phyloP scores from a whole-genome alignment of 1,140 invertebrate genomes.

The Trachymyrmex cornetzi region DNA sequence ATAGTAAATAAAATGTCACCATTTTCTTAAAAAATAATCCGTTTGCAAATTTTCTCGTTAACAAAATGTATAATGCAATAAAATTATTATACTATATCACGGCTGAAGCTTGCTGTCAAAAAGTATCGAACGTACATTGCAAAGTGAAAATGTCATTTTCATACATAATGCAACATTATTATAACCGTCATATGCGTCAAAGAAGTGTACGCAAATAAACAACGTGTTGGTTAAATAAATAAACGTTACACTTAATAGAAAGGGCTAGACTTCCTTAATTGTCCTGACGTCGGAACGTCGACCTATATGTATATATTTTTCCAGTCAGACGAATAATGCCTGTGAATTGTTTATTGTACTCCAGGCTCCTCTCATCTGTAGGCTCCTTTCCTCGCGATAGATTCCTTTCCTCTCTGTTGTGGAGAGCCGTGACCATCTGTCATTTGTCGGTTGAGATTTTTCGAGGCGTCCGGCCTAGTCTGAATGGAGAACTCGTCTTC shows the following conservation, averaged over 20 bases:
- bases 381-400: neutral
- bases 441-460: constrained; percentile 60
- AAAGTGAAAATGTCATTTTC: constrained; percentile 52
- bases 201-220: constrained; percentile 40
- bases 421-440: constrained; percentile 60
- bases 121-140: neutral
- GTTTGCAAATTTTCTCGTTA: neutral
- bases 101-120: neutral
- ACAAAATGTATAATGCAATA: neutral
- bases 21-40: neutral
- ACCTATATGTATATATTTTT: constrained; percentile 59
- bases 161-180: constrained; percentile 44
- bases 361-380: constrained; percentile 1
- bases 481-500: constrained; percentile 63
- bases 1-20: neutral
- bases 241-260: constrained; percentile 47
- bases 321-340: constrained; percentile 48
- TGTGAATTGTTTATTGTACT: constrained; percentile 61
- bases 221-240: constrained; percentile 54
- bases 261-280: constrained; percentile 30
- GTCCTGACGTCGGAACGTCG: constrained; percentile 36
- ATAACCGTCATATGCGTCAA: neutral
- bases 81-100: neutral
- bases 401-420: constrained; percentile 42
- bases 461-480: constrained; percentile 28